Percentiles rank a stretch among this genome's conserved stretches.
These are phyloP conservation scores for Diaprepes abbreviatus DNA, from an alignment of 2,888 invertebrate genomes.

Conservation along the genomic window DNA sequence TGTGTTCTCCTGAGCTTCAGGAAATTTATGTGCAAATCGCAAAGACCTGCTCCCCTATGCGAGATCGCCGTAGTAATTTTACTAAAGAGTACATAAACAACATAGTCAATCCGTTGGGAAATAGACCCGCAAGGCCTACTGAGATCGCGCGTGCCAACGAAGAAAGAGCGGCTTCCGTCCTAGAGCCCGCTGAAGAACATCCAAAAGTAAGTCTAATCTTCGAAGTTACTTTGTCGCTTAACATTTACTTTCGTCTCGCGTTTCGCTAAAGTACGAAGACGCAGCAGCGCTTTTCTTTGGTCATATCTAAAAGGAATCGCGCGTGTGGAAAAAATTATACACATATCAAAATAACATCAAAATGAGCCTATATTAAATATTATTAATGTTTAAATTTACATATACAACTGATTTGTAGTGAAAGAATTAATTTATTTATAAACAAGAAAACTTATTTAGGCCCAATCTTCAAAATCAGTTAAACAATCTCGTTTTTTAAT, in stretches of 20 bases:
- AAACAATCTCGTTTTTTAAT: too few species aligned
- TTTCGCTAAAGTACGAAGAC: not conserved
- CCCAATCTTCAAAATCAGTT: too few species aligned
- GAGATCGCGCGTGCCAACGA: slow-evolving; percentile 58
- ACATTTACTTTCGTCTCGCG: not conserved
- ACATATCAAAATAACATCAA: too few species aligned
- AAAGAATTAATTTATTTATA: too few species aligned
- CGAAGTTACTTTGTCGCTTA: not conserved
- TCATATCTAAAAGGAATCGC: not conserved
- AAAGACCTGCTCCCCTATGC: slow-evolving; percentile 65
- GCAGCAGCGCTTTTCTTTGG: not conserved
- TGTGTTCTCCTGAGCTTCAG: slow-evolving; percentile 46
- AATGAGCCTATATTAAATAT: too few species aligned
- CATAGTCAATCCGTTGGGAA: slow-evolving; percentile 66
- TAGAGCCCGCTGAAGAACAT: slow-evolving; percentile 61
- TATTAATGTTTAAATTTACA: too few species aligned
- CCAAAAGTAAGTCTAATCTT: slow-evolving; percentile 41
- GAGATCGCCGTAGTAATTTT: slow-evolving; percentile 67
- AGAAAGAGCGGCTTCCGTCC: slow-evolving; percentile 58
- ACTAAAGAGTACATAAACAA: slow-evolving; percentile 67
- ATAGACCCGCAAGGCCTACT: slow-evolving; percentile 73
- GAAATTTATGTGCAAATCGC: slow-evolving; percentile 61
- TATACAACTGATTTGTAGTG: too few species aligned
- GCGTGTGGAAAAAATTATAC: not conserved
- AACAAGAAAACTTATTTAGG: too few species aligned